phyloP scores from a whole-genome alignment of 2,888 invertebrate genomes.

The Alitta virens region DNA sequence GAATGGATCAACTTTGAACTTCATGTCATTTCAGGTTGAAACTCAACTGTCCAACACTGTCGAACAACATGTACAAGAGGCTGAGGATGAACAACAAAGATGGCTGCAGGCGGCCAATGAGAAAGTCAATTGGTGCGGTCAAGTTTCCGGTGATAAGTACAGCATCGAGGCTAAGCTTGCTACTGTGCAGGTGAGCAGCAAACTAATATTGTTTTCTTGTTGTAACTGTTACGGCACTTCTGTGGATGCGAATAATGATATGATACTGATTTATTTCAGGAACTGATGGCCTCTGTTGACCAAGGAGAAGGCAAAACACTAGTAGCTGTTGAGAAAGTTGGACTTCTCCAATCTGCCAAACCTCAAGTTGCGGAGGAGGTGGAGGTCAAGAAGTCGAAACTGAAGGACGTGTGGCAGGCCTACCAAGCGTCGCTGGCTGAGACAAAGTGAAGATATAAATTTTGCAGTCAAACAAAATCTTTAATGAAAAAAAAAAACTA shows the following conservation, averaged over 20 bases:
- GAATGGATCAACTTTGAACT: no score
- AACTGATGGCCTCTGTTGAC: conserved; percentile 62
- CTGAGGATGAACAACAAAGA: conserved; percentile 76
- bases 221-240: not conserved
- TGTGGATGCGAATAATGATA: no score
- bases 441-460: conserved; percentile 18
- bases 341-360: conserved; percentile 55
- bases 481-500: no score
- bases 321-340: conserved; percentile 71
- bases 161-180: conserved; percentile 88
- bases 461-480: no score
- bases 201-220: conserved; percentile 9
- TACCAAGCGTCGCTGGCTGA: conserved; percentile 9
- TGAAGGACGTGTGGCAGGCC: conserved; percentile 69
- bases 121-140: conserved; percentile 83
- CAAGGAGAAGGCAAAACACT: conserved; percentile 68
- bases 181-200: conserved; percentile 37
- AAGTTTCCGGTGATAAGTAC: conserved; percentile 77
- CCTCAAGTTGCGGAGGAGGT: conserved; percentile 34
- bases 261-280: conserved; percentile 32
- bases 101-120: conserved; percentile 79
- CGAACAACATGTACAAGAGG: conserved; percentile 83
- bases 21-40: conserved; percentile 37
- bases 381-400: conserved; percentile 43
- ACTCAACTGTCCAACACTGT: conserved; percentile 70